Evolutionary conservation across 53 echinoderm and acorn worm species (phyloP).

Genomic region (Paracentrotus lividus): DNA sequence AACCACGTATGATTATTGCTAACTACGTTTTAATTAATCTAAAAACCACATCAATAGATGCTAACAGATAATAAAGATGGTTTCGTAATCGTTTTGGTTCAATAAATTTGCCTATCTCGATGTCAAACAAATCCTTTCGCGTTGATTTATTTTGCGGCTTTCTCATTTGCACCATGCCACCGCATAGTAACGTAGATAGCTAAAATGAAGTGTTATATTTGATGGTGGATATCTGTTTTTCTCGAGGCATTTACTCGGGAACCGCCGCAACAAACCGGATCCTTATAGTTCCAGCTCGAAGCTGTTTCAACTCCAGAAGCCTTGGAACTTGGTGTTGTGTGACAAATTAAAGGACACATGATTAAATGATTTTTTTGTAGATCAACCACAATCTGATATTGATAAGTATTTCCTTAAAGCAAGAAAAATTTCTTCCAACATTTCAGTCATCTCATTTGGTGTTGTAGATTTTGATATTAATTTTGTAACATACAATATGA

Average conservation of each 20-base stretch:
- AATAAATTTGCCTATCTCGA: background rate
- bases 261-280: background rate
- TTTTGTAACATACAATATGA: too few relatives aligned
- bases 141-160: background rate
- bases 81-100: background rate
- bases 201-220: background rate
- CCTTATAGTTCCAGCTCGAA: background rate
- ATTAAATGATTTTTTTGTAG: too few relatives aligned
- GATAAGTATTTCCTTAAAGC: too few relatives aligned
- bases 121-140: background rate
- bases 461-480: too few relatives aligned
- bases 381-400: too few relatives aligned
- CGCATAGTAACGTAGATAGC: background rate
- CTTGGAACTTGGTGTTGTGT: background rate
- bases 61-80: background rate
- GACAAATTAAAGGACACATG: too few relatives aligned
- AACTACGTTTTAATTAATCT: background rate
- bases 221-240: background rate
- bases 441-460: too few relatives aligned
- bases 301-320: background rate
- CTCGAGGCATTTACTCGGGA: background rate
- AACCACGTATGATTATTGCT: background rate
- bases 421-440: too few relatives aligned
- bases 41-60: background rate
- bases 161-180: background rate